These are phyloP conservation scores for Tetrax tetrax DNA, from an alignment of 2,113 vertebrate genomes.

Conservation along the genomic window DNA sequence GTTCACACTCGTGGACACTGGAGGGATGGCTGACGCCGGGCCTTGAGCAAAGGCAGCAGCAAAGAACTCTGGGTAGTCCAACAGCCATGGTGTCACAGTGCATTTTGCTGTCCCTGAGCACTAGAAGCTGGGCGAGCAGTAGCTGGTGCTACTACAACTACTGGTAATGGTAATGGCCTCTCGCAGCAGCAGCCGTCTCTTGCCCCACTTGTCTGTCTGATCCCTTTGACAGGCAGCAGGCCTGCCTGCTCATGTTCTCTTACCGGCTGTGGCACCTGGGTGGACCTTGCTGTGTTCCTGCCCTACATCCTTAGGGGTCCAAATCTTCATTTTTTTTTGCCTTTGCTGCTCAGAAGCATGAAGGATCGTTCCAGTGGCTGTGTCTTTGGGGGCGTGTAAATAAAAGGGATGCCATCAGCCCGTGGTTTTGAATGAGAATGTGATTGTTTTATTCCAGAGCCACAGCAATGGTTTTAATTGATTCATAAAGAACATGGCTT, in stretches of 20 bases:
- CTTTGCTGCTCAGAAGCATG: not conserved
- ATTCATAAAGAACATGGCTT: not conserved
- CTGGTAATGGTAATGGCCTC: not conserved
- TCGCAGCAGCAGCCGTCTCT: not conserved
- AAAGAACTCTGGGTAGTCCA: not conserved
- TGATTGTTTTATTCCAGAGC: not conserved
- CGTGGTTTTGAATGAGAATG: fast-evolving
- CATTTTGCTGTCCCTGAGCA: not conserved
- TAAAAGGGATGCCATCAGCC: not conserved
- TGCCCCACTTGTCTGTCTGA: not conserved
- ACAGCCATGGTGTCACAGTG: not conserved
- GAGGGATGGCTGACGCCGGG: not conserved
- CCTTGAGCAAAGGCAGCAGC: not conserved
- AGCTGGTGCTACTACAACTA: not conserved
- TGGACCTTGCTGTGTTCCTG: not conserved
- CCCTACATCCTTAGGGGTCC: not conserved
- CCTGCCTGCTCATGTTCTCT: not conserved
- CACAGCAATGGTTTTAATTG: not conserved
- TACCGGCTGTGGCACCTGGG: not conserved
- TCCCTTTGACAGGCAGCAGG: not conserved
- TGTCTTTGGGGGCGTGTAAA: not conserved
- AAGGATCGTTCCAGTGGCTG: not conserved
- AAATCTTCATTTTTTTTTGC: not conserved
- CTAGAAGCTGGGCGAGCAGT: not conserved
- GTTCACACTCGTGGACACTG: not conserved